Base-by-base conservation (phyloP, 2,113 vertebrate species). In the Balaeniceps rex region DNA sequence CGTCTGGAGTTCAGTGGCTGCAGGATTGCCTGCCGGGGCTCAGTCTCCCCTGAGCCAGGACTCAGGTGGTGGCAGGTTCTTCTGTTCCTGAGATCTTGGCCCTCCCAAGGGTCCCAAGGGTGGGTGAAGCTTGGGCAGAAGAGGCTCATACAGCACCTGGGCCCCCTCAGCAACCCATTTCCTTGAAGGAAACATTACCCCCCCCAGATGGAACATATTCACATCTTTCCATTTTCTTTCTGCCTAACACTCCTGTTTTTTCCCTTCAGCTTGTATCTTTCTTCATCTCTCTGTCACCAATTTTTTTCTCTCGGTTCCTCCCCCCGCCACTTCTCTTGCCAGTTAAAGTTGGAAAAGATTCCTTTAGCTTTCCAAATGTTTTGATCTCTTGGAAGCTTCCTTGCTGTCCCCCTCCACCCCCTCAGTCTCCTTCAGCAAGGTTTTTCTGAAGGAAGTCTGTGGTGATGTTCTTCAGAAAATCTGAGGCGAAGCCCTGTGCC, bases 1-100 rank as follows among this genome's bases (percentile, higher is more conserved):
- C 1, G 2, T 90, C 94, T 93, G 96, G 92, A 94, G 88, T 86
- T 92, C 76, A 42, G 63, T 60, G 91, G 70, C 87, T 91, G 93
- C 94, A 95, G 91, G 69, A 80, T 64, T 80, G 71, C 75, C 84
- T 0, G 0, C 51, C 3, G 5, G 44, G 71, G 61, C 82, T 87
- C 4, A 1, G 49, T 74, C 42, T 86, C 23, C 38, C 38, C 74
- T 51, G 47, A 75, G 66, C 36, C 9, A 17, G 65, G 69, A 60
- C 54, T 92, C 8, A 3, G 52, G 58, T 61, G 40, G 63, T 52
- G 57, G 66, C 40, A 57, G 33, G 58, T 76, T 77, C 5, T 25
- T 94, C 88, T 94, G 63, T 78, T 90, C 93, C 93, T 29, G 12
- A 92, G 42, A 51, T 51, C 38, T 68, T 78, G 84, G 60, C 61